These are phyloP conservation scores for Drosophila kikkawai DNA, from an alignment of 1,140 invertebrate species.

Conservation along the genomic window DNA sequence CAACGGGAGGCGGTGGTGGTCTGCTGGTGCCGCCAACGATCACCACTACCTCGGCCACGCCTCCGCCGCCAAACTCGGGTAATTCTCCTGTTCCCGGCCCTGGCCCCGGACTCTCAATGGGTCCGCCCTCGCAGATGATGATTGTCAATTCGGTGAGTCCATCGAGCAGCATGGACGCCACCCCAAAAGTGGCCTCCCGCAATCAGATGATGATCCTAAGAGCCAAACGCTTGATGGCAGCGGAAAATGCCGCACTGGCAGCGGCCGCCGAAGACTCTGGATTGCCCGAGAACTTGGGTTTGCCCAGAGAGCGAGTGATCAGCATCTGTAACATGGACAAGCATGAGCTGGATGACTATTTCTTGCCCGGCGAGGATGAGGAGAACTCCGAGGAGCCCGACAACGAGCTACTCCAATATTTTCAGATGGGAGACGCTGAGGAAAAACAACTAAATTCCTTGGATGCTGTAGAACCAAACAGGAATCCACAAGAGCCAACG, in stretches of 20 bases:
- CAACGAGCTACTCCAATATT: conserved; percentile 92
- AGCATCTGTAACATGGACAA: conserved; percentile 91
- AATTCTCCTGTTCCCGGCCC: conserved; percentile 23
- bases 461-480: conserved; percentile 82
- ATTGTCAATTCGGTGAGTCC: conserved; percentile 70
- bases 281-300: conserved; percentile 75
- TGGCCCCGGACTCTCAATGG: conserved; percentile 58
- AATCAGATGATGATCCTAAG: conserved; percentile 69
- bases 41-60: conserved; percentile 73
- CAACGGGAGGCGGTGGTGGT: conserved; percentile 37
- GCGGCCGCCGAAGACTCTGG: conserved; percentile 66
- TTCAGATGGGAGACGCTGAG: conserved; percentile 87
- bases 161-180: conserved; percentile 64
- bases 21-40: conserved; percentile 63
- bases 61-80: conserved; percentile 47
- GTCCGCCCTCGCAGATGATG: conserved; percentile 73
- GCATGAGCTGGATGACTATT: conserved; percentile 91
- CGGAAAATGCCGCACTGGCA: conserved; percentile 62
- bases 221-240: conserved; percentile 59
- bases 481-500: conserved; percentile 70
- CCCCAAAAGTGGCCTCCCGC: conserved; percentile 72
- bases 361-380: conserved; percentile 86
- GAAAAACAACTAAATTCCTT: conserved; percentile 85
- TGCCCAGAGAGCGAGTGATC: conserved; percentile 87
- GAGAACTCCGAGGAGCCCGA: conserved; percentile 92